These are phyloP conservation scores for Perognathus longimembris DNA, from an alignment of 2,113 vertebrate species.

Conservation along the genomic window DNA sequence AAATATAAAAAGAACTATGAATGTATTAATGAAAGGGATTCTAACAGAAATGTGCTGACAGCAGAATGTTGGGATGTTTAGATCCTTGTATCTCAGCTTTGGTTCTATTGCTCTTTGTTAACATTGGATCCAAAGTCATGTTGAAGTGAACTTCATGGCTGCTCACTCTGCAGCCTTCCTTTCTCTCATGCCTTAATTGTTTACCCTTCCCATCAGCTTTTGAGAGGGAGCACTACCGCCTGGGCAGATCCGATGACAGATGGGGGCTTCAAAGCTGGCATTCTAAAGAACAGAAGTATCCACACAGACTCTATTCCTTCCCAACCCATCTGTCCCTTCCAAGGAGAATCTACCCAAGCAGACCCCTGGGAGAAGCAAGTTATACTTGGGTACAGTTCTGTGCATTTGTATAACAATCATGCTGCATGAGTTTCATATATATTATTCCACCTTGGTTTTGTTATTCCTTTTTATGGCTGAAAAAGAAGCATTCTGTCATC, in stretches of 20 bases:
- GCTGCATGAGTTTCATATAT: background rate
- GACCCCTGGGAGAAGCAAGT: background rate
- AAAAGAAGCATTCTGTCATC: background rate
- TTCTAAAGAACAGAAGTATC: slow-evolving; percentile 55
- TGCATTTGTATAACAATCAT: background rate
- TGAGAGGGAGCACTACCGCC: slow-evolving; percentile 12
- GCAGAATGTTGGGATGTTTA: background rate
- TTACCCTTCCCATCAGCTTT: background rate
- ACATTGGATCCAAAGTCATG: background rate
- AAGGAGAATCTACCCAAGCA: slow-evolving; percentile 30
- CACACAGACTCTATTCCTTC: background rate
- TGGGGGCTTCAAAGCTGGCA: background rate
- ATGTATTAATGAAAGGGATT: slow-evolving; percentile 37
- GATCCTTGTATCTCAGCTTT: background rate
- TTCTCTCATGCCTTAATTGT: background rate
- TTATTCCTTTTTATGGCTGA: background rate
- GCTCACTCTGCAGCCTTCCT: background rate
- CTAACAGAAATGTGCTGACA: slow-evolving; percentile 12
- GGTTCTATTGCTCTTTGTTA: slow-evolving; percentile 41
- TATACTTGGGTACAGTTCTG: background rate
- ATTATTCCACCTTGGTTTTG: slow-evolving; percentile 20
- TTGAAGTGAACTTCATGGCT: background rate
- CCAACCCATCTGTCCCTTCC: slow-evolving; percentile 17
- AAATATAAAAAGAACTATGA: background rate
- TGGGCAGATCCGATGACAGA: slow-evolving; percentile 30